These are phyloP conservation scores for Galerucella pusilla DNA, from an alignment of 2,888 invertebrate genomes.

Conservation along the genomic window DNA sequence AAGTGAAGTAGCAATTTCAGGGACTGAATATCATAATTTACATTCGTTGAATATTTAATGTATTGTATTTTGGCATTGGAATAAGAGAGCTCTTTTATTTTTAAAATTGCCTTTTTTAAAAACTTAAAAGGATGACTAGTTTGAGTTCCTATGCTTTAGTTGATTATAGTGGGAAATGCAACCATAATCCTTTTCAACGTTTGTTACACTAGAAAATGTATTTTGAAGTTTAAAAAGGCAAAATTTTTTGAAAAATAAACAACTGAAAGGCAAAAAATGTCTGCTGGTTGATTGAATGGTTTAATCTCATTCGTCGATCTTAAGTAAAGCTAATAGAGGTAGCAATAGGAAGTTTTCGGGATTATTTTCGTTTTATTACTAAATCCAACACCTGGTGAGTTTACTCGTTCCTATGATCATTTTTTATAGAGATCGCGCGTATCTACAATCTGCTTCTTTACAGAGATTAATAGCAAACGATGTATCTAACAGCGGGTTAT, in stretches of 20 bases:
- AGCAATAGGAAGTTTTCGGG: not conserved
- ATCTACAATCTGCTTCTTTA: slow-evolving; percentile 23
- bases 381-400: slow-evolving; percentile 31
- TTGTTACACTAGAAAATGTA: too few species aligned
- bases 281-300: not conserved
- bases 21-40: slow-evolving; percentile 10
- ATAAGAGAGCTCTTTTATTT: not conserved
- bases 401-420: slow-evolving; percentile 17
- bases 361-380: slow-evolving; percentile 20
- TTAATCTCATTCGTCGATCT: not conserved
- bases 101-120: too few species aligned
- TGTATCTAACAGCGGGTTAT: slow-evolving; percentile 31
- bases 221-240: too few species aligned
- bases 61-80: slow-evolving; percentile 5
- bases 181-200: too few species aligned
- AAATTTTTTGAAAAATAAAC: too few species aligned
- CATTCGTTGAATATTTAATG: not conserved
- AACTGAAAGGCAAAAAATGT: not conserved
- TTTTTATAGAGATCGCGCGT: slow-evolving; percentile 15
- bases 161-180: too few species aligned
- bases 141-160: too few species aligned
- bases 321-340: not conserved
- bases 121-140: too few species aligned
- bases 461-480: slow-evolving; percentile 20
- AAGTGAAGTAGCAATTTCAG: slow-evolving; percentile 30